Evolutionary conservation across 2,113 vertebrate species (phyloP).

Genomic region (Laterallus jamaicensis): DNA sequence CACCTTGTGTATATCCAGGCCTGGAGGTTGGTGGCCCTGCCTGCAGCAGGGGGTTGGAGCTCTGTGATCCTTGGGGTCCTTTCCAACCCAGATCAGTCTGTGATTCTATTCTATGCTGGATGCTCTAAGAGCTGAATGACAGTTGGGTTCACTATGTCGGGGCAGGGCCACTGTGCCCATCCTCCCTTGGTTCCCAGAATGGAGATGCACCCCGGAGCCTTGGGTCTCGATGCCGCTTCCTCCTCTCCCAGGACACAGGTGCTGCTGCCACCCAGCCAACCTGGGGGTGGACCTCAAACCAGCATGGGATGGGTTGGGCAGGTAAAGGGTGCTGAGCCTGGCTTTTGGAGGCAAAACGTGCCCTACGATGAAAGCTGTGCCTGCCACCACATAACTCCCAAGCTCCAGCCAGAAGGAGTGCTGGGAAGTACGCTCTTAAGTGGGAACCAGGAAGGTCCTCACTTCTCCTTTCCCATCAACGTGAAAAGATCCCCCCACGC

Average conservation of each 20-base stretch:
- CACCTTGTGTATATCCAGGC: no score
- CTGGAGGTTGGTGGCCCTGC: no score
- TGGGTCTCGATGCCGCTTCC: neutral
- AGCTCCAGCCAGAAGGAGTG: neutral
- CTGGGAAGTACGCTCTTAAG: neutral
- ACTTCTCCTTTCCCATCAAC: neutral
- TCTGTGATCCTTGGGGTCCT: no score
- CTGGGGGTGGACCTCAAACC: neutral
- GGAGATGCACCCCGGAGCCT: neutral
- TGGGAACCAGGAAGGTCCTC: neutral
- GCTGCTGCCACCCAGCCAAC: neutral
- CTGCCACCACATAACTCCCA: neutral
- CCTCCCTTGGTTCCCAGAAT: neutral
- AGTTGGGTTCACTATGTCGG: neutral
- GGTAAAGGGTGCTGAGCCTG: accelerated
- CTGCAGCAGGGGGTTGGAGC: no score
- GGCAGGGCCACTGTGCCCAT: neutral
- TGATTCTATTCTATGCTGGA: no score
- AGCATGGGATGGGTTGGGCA: neutral
- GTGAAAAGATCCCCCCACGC: neutral
- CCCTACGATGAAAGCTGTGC: neutral
- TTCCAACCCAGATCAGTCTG: no score
- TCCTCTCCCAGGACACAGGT: accelerated
- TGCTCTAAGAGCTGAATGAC: neutral
- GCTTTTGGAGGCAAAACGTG: neutral